Evolutionary conservation across 2,113 vertebrate genomes (phyloP).

Genomic region (Pavo muticus): DNA sequence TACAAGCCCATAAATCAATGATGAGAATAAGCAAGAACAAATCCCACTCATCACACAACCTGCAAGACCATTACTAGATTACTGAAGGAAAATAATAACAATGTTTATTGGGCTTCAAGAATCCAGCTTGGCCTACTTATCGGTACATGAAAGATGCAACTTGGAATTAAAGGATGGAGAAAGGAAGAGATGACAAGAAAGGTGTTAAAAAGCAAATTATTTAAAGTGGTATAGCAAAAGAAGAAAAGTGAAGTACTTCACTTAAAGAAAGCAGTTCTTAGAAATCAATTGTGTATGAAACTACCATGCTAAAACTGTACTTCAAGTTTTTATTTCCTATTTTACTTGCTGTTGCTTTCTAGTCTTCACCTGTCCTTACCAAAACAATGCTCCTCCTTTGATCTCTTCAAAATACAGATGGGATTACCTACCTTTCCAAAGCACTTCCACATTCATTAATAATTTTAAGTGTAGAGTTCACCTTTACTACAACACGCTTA

Average conservation of each 20-base stretch:
- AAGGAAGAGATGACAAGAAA: not conserved
- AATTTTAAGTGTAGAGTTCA: not conserved
- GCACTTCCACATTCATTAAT: not conserved
- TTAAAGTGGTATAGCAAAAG: not conserved
- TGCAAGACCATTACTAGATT: not conserved
- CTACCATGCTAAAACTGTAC: not conserved
- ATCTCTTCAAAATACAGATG: not conserved
- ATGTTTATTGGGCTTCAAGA: not conserved
- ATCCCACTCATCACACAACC: not conserved
- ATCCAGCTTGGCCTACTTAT: not conserved
- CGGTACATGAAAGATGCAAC: not conserved
- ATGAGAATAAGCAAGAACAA: constrained; percentile 12
- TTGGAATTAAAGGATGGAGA: not conserved
- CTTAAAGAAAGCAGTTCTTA: not conserved
- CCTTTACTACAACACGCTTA: not conserved
- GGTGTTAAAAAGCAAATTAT: not conserved
- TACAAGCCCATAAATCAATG: not conserved
- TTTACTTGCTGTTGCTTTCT: constrained; percentile 6
- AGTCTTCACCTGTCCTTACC: not conserved
- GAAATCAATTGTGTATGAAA: not conserved
- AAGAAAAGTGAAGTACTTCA: not conserved
- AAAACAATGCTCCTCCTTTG: not conserved
- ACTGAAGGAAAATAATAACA: not conserved
- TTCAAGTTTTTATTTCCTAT: not conserved
- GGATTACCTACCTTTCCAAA: not conserved